These are phyloP conservation scores for Perizoma affinitatum DNA, from an alignment of 2,888 invertebrate species.

Conservation along the genomic window DNA sequence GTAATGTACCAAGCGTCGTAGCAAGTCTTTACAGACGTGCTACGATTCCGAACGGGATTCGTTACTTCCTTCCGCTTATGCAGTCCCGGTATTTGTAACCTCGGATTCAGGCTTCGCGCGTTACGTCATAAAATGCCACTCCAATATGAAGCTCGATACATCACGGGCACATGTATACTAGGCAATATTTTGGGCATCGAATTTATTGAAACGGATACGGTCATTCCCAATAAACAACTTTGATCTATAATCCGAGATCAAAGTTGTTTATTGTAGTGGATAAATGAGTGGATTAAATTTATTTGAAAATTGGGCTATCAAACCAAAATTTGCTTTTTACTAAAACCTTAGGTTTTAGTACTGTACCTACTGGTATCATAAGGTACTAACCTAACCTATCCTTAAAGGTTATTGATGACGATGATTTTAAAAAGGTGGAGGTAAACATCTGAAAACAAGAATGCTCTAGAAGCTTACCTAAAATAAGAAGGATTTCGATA, in stretches of 20 bases:
- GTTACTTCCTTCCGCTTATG: conserved; percentile 34
- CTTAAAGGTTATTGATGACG: no score
- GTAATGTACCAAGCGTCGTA: conserved; percentile 13
- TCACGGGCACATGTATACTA: conserved; percentile 2
- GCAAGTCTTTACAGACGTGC: conserved; percentile 22
- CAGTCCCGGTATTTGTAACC: conserved; percentile 49
- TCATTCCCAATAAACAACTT: background rate
- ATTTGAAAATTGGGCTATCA: background rate
- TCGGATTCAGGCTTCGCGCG: conserved; percentile 53
- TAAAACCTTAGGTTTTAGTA: no score
- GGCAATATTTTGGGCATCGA: background rate
- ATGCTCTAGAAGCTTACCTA: no score
- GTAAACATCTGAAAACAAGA: no score
- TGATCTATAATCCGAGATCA: background rate
- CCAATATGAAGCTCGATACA: conserved; percentile 31
- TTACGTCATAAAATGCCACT: conserved; percentile 50
- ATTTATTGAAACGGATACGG: background rate
- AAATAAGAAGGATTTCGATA: no score
- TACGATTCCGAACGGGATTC: conserved; percentile 9
- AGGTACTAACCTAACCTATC: no score
- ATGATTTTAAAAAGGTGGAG: no score
- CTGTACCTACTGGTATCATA: background rate
- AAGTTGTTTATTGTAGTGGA: no score
- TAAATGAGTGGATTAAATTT: background rate
- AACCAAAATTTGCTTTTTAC: no score